A percentile compares a stretch with the other conserved stretches of the same genome.
These are phyloP conservation scores for Flexamia atlantica DNA, from an alignment of 2,888 invertebrate species.

Conservation along the genomic window DNA sequence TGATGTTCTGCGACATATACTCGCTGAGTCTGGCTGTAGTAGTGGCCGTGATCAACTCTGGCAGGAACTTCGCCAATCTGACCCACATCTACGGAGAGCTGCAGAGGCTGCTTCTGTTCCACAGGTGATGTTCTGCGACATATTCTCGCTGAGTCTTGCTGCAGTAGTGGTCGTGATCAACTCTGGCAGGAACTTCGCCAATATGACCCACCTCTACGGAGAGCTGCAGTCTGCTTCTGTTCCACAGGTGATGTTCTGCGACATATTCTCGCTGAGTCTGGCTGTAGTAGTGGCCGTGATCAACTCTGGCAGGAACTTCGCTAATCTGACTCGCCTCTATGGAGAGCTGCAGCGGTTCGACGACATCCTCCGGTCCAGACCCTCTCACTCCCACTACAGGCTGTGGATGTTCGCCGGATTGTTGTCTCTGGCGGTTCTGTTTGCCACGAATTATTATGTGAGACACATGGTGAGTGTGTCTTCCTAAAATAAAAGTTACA, in stretches of 20 bases:
- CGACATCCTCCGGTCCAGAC: not conserved
- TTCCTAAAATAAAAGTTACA: too few relatives aligned
- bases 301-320: constrained; percentile 11
- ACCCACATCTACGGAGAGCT: constrained; percentile 26
- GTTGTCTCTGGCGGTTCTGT: not conserved
- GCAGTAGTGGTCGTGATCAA: constrained; percentile 40
- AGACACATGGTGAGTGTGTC: not conserved
- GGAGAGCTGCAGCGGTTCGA: constrained; percentile 45
- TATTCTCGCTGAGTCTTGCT: constrained; percentile 11
- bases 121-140: constrained; percentile 32
- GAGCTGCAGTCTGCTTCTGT: constrained; percentile 16
- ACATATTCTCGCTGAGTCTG: constrained; percentile 24
- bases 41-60: constrained; percentile 45
- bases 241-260: constrained; percentile 20
- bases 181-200: constrained; percentile 2
- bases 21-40: constrained; percentile 1
- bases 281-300: constrained; percentile 38
- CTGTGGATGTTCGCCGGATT: not conserved
- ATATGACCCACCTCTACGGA: constrained; percentile 4
- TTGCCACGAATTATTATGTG: not conserved
- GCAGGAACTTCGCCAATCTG: not conserved
- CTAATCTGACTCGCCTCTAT: constrained; percentile 1
- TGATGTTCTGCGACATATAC: constrained; percentile 33
- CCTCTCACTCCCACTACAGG: not conserved
- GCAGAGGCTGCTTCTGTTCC: constrained; percentile 2